Conservation (phyloP, 2,113 vertebrate genomes). For the Tricholaema leucomelas region DNA sequence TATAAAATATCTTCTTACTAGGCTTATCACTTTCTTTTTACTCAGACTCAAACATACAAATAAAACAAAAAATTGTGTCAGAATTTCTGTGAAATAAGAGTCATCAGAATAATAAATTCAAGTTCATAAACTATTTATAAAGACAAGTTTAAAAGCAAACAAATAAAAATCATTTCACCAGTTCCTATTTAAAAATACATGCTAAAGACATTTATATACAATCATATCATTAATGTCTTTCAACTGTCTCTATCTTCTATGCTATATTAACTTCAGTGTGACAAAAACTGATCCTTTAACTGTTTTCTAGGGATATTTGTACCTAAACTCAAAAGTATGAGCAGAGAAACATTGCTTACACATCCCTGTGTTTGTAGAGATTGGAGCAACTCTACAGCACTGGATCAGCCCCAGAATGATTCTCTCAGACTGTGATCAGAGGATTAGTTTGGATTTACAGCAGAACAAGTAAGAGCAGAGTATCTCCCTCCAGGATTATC, state of each 20-base stretch:
- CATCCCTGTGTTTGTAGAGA: not conserved
- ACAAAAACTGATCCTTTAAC: not conserved
- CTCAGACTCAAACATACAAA: not conserved
- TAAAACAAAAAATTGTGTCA: not conserved
- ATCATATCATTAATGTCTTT: not conserved
- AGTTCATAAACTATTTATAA: not conserved
- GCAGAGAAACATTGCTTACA: not conserved
- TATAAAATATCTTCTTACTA: not conserved
- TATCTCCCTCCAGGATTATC: not conserved
- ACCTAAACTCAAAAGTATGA: not conserved
- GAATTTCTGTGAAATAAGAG: not conserved
- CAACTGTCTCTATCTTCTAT: not conserved
- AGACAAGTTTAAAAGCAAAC: not conserved
- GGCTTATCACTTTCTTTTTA: not conserved
- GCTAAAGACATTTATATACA: not conserved
- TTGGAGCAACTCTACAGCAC: not conserved
- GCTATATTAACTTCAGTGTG: not conserved
- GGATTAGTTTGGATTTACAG: conserved; percentile 11
- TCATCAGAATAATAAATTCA: not conserved
- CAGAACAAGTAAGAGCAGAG: not conserved
- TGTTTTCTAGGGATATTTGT: not conserved
- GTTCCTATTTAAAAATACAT: not conserved
- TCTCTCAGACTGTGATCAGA: not conserved
- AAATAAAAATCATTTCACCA: not conserved
- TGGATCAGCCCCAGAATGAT: not conserved